These are phyloP conservation scores for Argopecten irradians DNA, from an alignment of 1,140 invertebrate genomes.

Conservation along the genomic window DNA sequence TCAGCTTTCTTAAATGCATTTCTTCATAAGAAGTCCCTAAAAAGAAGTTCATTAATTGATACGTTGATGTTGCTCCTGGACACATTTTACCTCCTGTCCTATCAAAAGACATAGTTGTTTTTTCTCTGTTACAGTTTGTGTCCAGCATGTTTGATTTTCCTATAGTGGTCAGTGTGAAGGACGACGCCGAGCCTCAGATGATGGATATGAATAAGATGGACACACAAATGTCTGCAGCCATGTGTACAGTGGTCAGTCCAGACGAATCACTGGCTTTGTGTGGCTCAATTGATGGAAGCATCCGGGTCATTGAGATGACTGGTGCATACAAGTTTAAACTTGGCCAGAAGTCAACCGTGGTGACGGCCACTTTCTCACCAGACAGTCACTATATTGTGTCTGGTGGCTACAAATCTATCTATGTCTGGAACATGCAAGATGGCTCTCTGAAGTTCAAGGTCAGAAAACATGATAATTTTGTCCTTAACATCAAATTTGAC, in stretches of 20 bases:
- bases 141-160: slow-evolving; percentile 66
- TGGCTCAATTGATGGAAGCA: slow-evolving; percentile 58
- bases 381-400: slow-evolving; percentile 58
- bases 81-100: neutral
- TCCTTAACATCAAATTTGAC: slow-evolving; percentile 59
- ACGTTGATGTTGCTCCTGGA: too few relatives aligned
- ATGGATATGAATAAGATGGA: slow-evolving; percentile 53
- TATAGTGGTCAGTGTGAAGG: slow-evolving; percentile 48
- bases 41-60: too few relatives aligned
- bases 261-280: slow-evolving; percentile 56
- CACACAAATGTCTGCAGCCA: slow-evolving; percentile 58
- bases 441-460: slow-evolving; percentile 57
- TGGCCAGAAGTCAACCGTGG: slow-evolving; percentile 59
- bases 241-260: slow-evolving; percentile 56
- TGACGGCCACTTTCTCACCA: slow-evolving; percentile 52
- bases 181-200: slow-evolving; percentile 34
- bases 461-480: slow-evolving; percentile 61
- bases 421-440: slow-evolving; percentile 59
- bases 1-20: too few relatives aligned
- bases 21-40: too few relatives aligned
- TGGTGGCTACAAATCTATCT: slow-evolving; percentile 62
- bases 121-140: slow-evolving; percentile 54
- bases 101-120: neutral
- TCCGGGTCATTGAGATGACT: slow-evolving; percentile 57
- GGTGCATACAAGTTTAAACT: slow-evolving; percentile 57